These are phyloP conservation scores for Formicarius rufipectus DNA, from an alignment of 2,113 vertebrate species.

Conservation along the genomic window DNA sequence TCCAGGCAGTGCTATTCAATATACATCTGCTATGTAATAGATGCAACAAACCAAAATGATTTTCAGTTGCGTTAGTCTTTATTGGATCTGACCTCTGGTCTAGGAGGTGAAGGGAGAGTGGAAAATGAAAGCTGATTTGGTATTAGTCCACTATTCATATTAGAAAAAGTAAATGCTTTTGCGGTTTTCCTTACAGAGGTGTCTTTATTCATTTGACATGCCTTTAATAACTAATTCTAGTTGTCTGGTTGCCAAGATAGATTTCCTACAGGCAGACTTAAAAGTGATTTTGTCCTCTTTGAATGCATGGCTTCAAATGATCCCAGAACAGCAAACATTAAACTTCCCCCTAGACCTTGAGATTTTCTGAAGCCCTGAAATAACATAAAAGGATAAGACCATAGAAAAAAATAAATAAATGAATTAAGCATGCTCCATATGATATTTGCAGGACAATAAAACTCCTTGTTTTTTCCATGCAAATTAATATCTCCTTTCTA, in stretches of 20 bases:
- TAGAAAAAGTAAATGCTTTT: constrained; percentile 82
- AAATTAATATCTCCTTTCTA: background rate
- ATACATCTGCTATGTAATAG: constrained; percentile 62
- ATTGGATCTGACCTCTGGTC: constrained; percentile 75
- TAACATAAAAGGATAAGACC: constrained; percentile 58
- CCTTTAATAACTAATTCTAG: constrained; percentile 89
- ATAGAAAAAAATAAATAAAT: constrained; percentile 53
- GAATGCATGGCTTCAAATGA: constrained; percentile 88
- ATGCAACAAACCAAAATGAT: constrained; percentile 64
- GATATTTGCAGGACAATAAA: constrained; percentile 28
- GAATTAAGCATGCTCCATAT: constrained; percentile 11
- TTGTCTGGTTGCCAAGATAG: constrained; percentile 83
- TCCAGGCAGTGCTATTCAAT: constrained; percentile 58
- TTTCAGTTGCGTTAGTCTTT: constrained; percentile 70
- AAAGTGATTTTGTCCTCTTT: constrained; percentile 89
- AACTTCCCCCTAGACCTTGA: constrained; percentile 77
- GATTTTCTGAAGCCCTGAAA: constrained; percentile 76
- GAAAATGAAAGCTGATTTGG: constrained; percentile 81
- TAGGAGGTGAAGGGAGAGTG: constrained; percentile 72
- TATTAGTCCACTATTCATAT: constrained; percentile 79
- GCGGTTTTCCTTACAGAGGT: constrained; percentile 82
- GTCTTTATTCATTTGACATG: constrained; percentile 85
- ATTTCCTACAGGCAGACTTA: constrained; percentile 87
- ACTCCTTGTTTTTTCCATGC: constrained; percentile 24
- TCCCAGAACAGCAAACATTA: constrained; percentile 88